phyloP scores from a whole-genome alignment of 1,140 invertebrate genomes.

The Scaptomyza hsui region DNA sequence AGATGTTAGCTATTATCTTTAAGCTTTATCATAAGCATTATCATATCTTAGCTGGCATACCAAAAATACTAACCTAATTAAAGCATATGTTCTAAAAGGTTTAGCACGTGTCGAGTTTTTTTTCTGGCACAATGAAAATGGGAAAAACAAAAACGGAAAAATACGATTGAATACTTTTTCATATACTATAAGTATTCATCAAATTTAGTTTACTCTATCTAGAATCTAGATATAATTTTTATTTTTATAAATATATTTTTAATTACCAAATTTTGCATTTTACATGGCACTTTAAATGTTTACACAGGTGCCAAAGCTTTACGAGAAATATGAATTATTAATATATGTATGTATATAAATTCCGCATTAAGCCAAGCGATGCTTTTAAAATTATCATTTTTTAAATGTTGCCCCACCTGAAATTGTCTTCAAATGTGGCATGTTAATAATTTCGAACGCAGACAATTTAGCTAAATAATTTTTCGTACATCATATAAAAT shows the following conservation, averaged over 20 bases:
- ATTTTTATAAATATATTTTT: slow-evolving; percentile 1
- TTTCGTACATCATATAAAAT: slow-evolving; percentile 19
- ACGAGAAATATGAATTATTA: slow-evolving; percentile 11
- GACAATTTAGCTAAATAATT: slow-evolving; percentile 23
- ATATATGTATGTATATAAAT: not conserved
- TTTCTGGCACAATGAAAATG: no score
- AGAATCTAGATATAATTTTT: not conserved
- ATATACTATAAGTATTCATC: not conserved
- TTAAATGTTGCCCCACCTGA: not conserved
- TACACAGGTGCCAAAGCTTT: slow-evolving; percentile 26
- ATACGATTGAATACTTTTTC: not conserved
- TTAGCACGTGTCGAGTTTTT: no score
- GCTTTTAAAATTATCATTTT: slow-evolving; percentile 4
- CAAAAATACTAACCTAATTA: not conserved
- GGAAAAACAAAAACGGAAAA: no score
- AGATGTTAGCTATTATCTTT: not conserved
- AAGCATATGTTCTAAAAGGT: no score
- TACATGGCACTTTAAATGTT: slow-evolving; percentile 25
- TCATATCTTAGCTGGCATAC: not conserved
- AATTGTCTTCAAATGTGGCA: slow-evolving; percentile 24
- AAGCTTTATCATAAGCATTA: not conserved
- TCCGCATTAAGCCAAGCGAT: slow-evolving; percentile 15
- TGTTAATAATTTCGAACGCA: slow-evolving; percentile 23
- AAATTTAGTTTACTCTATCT: not conserved
- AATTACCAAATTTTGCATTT: slow-evolving; percentile 9